Conservation (phyloP, 2,888 invertebrate genomes). For the Epistrophe eligans region DNA sequence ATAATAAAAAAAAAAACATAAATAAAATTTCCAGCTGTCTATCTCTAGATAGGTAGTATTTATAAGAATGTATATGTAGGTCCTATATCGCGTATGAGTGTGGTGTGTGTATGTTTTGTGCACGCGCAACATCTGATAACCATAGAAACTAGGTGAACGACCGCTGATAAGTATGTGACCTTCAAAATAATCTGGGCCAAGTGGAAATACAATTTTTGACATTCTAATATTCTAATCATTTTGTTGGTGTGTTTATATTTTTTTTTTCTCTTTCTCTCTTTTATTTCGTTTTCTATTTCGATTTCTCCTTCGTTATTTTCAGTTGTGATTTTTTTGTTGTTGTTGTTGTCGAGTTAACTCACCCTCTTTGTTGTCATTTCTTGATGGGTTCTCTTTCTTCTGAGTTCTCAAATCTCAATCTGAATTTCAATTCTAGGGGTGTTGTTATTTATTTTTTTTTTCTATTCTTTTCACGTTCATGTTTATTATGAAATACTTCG, state of each 20-base stretch:
- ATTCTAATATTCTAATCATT: constrained; percentile 74
- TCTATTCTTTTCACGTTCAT: constrained; percentile 19
- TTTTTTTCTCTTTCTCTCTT: background rate
- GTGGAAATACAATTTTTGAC: constrained; percentile 79
- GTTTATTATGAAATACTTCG: constrained; percentile 7
- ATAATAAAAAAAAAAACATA: constrained; percentile 4
- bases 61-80: background rate
- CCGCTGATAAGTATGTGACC: constrained; percentile 83
- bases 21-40: constrained; percentile 34
- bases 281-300: background rate
- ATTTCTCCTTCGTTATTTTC: background rate
- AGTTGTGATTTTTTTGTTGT: background rate
- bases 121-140: constrained; percentile 76
- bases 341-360: constrained; percentile 1
- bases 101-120: constrained; percentile 50
- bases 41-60: background rate
- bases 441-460: background rate
- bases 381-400: constrained; percentile 24
- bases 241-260: constrained; percentile 63
- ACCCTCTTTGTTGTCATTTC: constrained; percentile 21
- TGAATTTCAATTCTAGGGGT: constrained; percentile 18
- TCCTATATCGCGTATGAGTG: background rate
- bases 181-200: constrained; percentile 84
- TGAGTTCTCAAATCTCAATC: constrained; percentile 14
- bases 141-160: constrained; percentile 83